Conservation (phyloP, 1,140 invertebrate species). For the Caenorhabditis brenneri region DNA sequence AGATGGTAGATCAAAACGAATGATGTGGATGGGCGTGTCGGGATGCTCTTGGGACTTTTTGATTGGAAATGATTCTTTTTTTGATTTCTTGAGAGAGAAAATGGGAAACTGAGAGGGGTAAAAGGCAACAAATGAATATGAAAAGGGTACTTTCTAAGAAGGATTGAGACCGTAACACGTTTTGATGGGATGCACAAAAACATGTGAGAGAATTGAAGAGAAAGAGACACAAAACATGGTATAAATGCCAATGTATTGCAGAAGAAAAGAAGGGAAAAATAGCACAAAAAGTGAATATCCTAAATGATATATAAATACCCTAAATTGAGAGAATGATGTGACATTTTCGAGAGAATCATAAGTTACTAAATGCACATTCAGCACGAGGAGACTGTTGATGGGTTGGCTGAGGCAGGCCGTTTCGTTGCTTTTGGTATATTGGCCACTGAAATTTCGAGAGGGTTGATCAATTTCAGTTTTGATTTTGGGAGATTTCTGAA, state of each 20-base stretch:
- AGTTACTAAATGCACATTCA: slow-evolving; percentile 13
- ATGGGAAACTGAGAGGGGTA: neutral
- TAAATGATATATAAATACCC: slow-evolving; percentile 38
- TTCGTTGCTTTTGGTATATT: neutral
- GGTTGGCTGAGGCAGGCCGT: neutral
- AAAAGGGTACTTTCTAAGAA: slow-evolving; percentile 30
- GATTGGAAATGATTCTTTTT: neutral
- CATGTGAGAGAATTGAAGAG: neutral
- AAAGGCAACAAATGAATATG: slow-evolving; percentile 36
- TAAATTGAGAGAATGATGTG: neutral
- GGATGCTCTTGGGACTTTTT: neutral
- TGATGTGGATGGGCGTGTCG: neutral
- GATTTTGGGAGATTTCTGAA: slow-evolving; percentile 23
- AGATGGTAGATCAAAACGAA: slow-evolving; percentile 7
- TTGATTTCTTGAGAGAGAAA: neutral
- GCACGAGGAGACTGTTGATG: neutral
- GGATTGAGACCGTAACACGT: neutral
- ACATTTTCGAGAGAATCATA: neutral
- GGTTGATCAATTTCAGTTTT: slow-evolving; percentile 40
- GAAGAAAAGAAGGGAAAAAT: neutral
- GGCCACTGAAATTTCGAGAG: slow-evolving; percentile 16
- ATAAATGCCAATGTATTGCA: neutral
- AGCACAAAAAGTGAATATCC: slow-evolving; percentile 10
- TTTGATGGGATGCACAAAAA: neutral
- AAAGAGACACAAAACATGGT: neutral